These are phyloP conservation scores for Stichodactyla mertensii DNA, from an alignment of 64 coral and sea anemone genomes.

Conservation along the genomic window DNA sequence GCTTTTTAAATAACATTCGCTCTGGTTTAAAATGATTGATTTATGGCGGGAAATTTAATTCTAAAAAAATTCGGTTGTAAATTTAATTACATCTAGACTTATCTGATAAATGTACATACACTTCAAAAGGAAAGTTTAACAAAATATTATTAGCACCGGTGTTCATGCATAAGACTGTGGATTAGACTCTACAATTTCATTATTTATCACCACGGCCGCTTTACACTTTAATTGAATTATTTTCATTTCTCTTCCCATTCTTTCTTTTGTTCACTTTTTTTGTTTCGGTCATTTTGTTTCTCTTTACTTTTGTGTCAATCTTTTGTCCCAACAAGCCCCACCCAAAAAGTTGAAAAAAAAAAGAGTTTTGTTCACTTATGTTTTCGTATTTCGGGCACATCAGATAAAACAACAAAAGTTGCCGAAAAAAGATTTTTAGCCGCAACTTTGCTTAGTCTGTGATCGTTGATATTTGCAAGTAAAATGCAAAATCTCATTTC, in stretches of 20 bases:
- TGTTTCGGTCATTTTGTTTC: neutral
- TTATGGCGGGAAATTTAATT: neutral
- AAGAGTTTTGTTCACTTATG: neutral
- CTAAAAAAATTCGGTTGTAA: neutral
- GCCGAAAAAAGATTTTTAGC: neutral
- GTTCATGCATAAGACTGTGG: neutral
- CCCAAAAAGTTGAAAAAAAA: neutral
- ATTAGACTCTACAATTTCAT: neutral
- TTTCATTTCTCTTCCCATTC: neutral
- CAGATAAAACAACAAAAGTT: neutral
- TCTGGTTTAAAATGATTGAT: neutral
- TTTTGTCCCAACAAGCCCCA: neutral
- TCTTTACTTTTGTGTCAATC: neutral
- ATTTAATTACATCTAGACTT: constrained; percentile 9
- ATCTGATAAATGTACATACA: constrained; percentile 1
- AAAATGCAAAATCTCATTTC: constrained; percentile 23
- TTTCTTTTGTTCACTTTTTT: neutral
- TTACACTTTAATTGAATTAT: neutral
- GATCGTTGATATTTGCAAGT: constrained; percentile 29
- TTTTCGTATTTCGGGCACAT: neutral
- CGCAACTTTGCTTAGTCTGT: neutral
- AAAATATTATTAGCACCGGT: neutral
- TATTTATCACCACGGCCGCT: neutral
- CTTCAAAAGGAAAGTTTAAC: constrained; percentile 7
- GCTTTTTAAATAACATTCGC: neutral